Conservation (phyloP, 2,797 vertebrate species). For the Capromys pilorides region DNA sequence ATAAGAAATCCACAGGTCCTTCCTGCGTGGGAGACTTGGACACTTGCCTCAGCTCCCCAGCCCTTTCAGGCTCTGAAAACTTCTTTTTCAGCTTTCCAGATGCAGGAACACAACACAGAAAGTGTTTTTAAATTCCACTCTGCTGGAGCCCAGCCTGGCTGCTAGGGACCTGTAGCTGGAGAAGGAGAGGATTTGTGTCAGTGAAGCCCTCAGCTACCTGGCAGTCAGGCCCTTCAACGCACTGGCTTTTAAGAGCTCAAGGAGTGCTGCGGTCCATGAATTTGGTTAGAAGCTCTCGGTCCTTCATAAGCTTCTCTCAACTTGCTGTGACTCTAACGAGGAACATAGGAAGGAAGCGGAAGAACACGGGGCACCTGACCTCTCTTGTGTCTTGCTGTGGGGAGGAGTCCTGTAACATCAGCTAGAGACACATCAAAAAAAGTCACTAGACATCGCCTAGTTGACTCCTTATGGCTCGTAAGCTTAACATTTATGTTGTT, state of each 20-base stretch:
- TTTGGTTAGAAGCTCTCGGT: not conserved
- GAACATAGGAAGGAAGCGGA: not conserved
- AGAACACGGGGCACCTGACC: not conserved
- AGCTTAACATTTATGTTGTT: not conserved
- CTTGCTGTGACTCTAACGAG: not conserved
- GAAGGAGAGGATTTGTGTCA: not conserved
- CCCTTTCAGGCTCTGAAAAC: not conserved
- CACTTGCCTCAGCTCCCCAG: not conserved
- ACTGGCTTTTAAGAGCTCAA: not conserved
- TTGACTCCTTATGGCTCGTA: not conserved
- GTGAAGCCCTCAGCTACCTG: not conserved
- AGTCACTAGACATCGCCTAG: not conserved
- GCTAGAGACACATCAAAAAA: constrained; percentile 43
- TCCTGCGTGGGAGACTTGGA: not conserved
- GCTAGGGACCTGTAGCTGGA: not conserved
- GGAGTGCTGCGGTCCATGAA: not conserved
- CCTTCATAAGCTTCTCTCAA: not conserved
- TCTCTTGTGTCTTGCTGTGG: not conserved
- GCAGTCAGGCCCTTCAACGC: not conserved
- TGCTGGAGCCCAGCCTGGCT: not conserved
- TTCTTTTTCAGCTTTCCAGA: not conserved
- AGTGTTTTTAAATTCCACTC: not conserved
- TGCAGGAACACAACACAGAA: not conserved
- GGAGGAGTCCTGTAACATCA: not conserved
- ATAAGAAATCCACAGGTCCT: not conserved